Evolutionary conservation across 2,888 invertebrate genomes (phyloP), one percentile per base, ranked within the genome.

Genomic region (Hypomecis punctinalis): DNA sequence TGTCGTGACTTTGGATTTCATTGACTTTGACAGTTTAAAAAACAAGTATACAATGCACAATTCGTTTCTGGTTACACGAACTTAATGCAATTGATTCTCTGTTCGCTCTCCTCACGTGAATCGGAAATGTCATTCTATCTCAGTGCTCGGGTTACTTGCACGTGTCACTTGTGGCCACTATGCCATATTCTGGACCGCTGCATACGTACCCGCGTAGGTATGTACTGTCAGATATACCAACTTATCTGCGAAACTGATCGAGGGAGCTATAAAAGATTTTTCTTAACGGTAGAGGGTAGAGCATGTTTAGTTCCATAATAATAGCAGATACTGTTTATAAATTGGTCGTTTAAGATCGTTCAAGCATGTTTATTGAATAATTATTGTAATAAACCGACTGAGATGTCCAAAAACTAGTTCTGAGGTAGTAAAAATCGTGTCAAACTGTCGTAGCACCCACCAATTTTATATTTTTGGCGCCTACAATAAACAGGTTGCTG

Each of bases 141-240:
- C n/a, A n/a, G 35, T 43, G 52, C 6, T 60, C 49, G 5, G 37
- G 59, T 60, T 51, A 51, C 52, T 52, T 43, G 43, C 52, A 60
- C 51, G 59, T 60, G 59, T 52, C 37, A 8, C 11, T 11, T 10
- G 13, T 4, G 7, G 9, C 47, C 39, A 47, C 56, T 56, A 56
- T 47, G 56, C 23, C n/a, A 23, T 39, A 47, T 23, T 33, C 56
- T 56, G 56, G 47, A 56, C 7, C 0, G n/a, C 10, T 47, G 23
- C 46, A 46, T 37, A 11, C 43, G 13, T n/a, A 13, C 36, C 11
- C 33, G 48, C 36, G 36, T 48, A 36, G 43, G 36, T 48, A 43
- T 37, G 47, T 56, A 40, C 35, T n/a, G 37, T 49, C 43, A 43
- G 35, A 10, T 35, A 23, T 11, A 35, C 33, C 48, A 35, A 10